These are phyloP conservation scores for Drosophila melanogaster DNA, from an alignment of 1,140 invertebrate species.

Conservation along the genomic window DNA sequence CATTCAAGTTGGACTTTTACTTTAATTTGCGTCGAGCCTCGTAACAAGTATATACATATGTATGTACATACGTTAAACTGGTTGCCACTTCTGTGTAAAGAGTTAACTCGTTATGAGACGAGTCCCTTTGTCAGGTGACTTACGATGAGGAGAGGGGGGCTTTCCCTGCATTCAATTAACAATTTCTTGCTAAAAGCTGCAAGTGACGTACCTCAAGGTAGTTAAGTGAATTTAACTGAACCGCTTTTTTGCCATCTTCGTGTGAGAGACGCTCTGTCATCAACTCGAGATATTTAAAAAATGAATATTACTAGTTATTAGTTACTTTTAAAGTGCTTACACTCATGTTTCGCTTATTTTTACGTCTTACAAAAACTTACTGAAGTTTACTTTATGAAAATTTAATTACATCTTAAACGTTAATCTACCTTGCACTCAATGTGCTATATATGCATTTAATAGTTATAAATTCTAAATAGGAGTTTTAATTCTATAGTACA, in stretches of 20 bases:
- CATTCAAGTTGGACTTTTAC: slow-evolving; percentile 48
- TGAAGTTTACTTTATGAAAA: too few species aligned
- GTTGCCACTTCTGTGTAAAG: slow-evolving; percentile 15
- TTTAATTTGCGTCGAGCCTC: slow-evolving; percentile 1
- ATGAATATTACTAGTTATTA: neutral
- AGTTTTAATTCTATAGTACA: neutral
- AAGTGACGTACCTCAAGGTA: slow-evolving; percentile 4
- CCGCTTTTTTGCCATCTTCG: neutral
- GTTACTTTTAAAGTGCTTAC: too few species aligned
- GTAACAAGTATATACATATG: slow-evolving; percentile 18
- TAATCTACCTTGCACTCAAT: too few species aligned
- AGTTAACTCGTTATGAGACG: slow-evolving; percentile 20
- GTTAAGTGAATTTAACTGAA: slow-evolving; percentile 9
- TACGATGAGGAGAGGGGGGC: neutral
- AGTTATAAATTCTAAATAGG: neutral
- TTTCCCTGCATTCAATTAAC: slow-evolving; percentile 41
- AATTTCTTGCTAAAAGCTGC: slow-evolving; percentile 25
- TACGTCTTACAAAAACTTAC: too few species aligned
- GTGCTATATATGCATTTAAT: too few species aligned
- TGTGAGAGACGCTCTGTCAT: neutral
- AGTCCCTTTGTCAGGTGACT: slow-evolving; percentile 46
- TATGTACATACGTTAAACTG: slow-evolving; percentile 13
- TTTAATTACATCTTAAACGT: too few species aligned
- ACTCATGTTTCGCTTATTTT: too few species aligned
- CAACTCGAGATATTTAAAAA: neutral